Evolutionary conservation across 2,113 vertebrate species (phyloP), one percentile per base, ranked within the genome.

Genomic region (Terrapene triunguis): DNA sequence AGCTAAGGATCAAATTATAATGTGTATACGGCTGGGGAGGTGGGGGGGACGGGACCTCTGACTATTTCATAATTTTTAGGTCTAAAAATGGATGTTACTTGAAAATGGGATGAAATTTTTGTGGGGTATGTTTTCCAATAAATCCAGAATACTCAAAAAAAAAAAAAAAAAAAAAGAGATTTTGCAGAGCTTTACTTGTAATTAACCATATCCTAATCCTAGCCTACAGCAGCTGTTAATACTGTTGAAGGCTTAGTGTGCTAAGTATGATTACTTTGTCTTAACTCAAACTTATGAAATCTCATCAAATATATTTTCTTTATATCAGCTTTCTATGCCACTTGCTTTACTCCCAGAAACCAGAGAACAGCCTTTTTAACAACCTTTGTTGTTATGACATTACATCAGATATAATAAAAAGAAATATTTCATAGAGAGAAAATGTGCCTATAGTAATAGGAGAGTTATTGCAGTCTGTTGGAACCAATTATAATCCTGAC

Each of bases 391-490:
- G 11, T 84, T 88, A 42, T 82, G 25, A 54, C 51, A 59, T 42
- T 69, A 57, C 55, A 19, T 16, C 5, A 42, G 76, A 27, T 74
- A 21, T 6, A 91, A 85, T 72, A 81, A 51, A 90, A 82, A 80
- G 7, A 90, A 76, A 74, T 84, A 84, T 27, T 88, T 88, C n/a
- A 81, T 69, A n/a, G 21, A 72, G 14, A 84, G 76, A 87, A 82
- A 93, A 93, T 35, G 0, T 85, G 0, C 35, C 65, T 50, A 19
- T 42, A 80, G 54, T 90, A n/a, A 69, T 84, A 92, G 16, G 57
- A 27, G 82, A 83, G 85, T 85, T 92, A 69, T 69, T 92, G 17
- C 42, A 79, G 6, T 74, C 62, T 93, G 87, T 96, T 94, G 85
- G 6, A 69, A 82, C 14, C 27, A 95, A 88, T 95, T 96, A 82